These are phyloP conservation scores for Platysteira castanea DNA, from an alignment of 2,113 vertebrate species.

Conservation along the genomic window DNA sequence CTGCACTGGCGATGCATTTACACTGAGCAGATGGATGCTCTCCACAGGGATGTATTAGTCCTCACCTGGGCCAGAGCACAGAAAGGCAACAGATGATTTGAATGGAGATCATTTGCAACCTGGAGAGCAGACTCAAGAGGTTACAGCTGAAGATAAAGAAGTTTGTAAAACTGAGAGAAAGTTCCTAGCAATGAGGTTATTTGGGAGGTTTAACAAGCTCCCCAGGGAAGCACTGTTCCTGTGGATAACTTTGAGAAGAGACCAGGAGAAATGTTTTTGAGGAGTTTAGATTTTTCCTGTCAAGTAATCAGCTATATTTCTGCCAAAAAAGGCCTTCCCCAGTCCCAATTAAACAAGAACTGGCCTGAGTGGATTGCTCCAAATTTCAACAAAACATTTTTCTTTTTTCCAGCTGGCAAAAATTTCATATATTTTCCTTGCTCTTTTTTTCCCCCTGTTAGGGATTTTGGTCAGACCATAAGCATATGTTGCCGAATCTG, in stretches of 20 bases:
- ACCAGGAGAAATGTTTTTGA: neutral
- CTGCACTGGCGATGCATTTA: neutral
- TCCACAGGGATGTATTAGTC: neutral
- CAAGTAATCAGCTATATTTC: neutral
- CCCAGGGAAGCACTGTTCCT: neutral
- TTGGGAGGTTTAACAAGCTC: slow-evolving; percentile 21
- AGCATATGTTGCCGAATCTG: neutral
- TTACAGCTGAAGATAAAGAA: neutral
- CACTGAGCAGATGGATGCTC: neutral
- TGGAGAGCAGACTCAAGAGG: neutral
- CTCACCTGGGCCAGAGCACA: neutral
- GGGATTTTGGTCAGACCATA: slow-evolving; percentile 12
- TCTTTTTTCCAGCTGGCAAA: neutral
- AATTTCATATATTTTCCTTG: neutral
- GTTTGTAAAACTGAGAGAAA: neutral
- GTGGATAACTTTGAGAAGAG: neutral
- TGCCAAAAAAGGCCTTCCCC: neutral
- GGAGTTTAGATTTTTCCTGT: neutral
- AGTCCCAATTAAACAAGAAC: neutral
- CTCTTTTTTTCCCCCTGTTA: neutral
- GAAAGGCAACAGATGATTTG: neutral
- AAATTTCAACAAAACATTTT: neutral
- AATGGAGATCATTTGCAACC: neutral
- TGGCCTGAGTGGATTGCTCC: neutral
- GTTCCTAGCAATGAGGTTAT: neutral